Evolutionary conservation across 2,888 invertebrate species (phyloP), one percentile per base, ranked within the genome.

Genomic region (Phlogophora meticulosa): DNA sequence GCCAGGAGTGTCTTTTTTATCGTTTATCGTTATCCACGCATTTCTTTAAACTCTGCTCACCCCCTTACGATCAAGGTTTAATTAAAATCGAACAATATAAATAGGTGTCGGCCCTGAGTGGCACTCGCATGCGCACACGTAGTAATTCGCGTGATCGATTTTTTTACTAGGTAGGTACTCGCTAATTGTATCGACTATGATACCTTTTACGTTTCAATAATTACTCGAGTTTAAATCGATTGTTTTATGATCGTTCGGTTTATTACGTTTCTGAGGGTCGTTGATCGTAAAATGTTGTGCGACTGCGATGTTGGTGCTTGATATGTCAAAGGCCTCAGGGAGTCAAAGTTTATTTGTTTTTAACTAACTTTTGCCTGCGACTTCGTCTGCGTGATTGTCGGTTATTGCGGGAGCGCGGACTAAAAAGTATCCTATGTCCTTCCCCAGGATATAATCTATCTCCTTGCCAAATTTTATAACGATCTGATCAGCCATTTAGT

Each of bases 111-210:
- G 22, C 76, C 72, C 69, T 76, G 68, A 71, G 24, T 61, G 66
- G 45, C 58, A 78, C 53, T 61, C 42, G 58, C 58, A 52, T 42
- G 66, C 65, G 24, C 48, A 15, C 63, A 56, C 68, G 71, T 48
- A 22, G 24, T 34, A 56, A 51, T 67, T 67, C 28, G 79, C 76
- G 59, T 79, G 79, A 72, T 76, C 48, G 36, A 40, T 46, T 76
- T 72, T 66, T 76, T 79, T 70, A 42, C 53, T n/a, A 28, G 28
- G 28, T 28, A 5, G 28, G 28, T 28, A 48, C 36, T 38, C 22
- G 15, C 24, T 78, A 72, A 79, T 76, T 67, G 48, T 32, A 73
- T 52, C 48, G 52, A 59, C 64, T 65, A 65, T 71, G 59, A 74
- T 72, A 74, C 57, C 53, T 17, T 45, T 67, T 51, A 66, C 36